Percentiles rank a stretch among this genome's conserved stretches.
These are phyloP conservation scores for Hippoglossus hippoglossus DNA, from an alignment of 2,797 vertebrate species.

Conservation along the genomic window DNA sequence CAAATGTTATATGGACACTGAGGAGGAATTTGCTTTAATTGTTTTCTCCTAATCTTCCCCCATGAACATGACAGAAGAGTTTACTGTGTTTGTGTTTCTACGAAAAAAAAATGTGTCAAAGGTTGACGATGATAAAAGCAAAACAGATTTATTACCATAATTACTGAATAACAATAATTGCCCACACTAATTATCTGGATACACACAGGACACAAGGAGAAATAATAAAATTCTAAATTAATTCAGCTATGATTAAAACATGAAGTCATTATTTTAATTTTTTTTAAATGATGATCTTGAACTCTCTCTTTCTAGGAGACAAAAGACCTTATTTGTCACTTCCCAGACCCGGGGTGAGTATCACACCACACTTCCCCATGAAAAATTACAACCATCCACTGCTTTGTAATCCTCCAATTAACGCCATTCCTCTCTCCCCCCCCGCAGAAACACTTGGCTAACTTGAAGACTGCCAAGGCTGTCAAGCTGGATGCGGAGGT, in stretches of 20 bases:
- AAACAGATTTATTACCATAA: conserved; percentile 25
- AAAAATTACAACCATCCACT: conserved; percentile 31
- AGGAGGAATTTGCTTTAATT: conserved; percentile 28
- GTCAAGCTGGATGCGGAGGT: conserved; percentile 96
- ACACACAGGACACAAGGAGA: conserved; percentile 4
- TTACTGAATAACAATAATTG: conserved; percentile 27
- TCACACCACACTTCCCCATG: conserved; percentile 36
- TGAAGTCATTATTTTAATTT: neutral
- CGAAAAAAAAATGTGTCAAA: conserved; percentile 26
- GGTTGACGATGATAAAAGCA: neutral
- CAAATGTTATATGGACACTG: conserved; percentile 21
- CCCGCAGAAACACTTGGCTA: conserved; percentile 91
- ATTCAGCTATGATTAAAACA: conserved; percentile 3
- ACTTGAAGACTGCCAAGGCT: conserved; percentile 92
- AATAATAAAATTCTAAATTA: neutral
- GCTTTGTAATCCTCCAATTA: conserved; percentile 46
- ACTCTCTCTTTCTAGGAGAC: conserved; percentile 88
- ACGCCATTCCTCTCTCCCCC: conserved; percentile 47
- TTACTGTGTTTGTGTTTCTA: conserved; percentile 23
- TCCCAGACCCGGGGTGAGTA: conserved; percentile 95
- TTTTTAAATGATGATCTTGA: conserved; percentile 1
- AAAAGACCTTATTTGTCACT: conserved; percentile 95
- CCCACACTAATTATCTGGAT: neutral
- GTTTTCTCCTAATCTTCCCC: conserved; percentile 5
- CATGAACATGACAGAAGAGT: conserved; percentile 22